Percentiles rank a stretch among this genome's conserved stretches.
Conservation (phyloP, 1,140 invertebrate species). For the Hycleus cichorii region DNA sequence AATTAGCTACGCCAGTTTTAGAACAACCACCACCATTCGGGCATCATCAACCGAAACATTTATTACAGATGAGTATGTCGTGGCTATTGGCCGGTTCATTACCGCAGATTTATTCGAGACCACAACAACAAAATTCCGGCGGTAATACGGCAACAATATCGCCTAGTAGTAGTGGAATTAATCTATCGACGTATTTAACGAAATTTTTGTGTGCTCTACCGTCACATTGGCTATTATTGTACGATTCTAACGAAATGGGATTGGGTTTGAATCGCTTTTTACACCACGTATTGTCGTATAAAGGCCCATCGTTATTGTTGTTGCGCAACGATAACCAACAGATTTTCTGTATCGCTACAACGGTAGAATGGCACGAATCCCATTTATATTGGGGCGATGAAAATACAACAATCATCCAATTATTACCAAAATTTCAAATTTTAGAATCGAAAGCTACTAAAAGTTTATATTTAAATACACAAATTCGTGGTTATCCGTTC, state of each 20-base stretch:
- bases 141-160: constrained; percentile 27
- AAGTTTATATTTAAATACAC: constrained; percentile 75
- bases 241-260: constrained; percentile 76
- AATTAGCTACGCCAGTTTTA: constrained; percentile 67
- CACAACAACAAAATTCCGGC: constrained; percentile 32
- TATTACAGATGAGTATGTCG: constrained; percentile 63
- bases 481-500: constrained; percentile 74
- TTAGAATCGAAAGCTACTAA: constrained; percentile 61
- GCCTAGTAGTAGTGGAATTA: constrained; percentile 35
- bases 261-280: constrained; percentile 79
- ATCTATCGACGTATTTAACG: constrained; percentile 51
- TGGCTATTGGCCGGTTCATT: constrained; percentile 72
- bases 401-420: constrained; percentile 67
- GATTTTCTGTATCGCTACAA: constrained; percentile 67
- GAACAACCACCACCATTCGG: constrained; percentile 50
- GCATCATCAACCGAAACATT: constrained; percentile 36
- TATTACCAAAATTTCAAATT: constrained; percentile 64
- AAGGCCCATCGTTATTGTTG: constrained; percentile 74
- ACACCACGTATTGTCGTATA: constrained; percentile 79
- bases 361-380: constrained; percentile 79
- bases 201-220: constrained; percentile 57
- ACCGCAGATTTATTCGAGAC: constrained; percentile 61
- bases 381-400: constrained; percentile 77
- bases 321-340: constrained; percentile 58
- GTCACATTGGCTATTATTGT: constrained; percentile 78